A percentile compares a stretch with the other conserved stretches of the same genome.
phyloP scores from a whole-genome alignment of 2,797 vertebrate species.

The Pterois miles region DNA sequence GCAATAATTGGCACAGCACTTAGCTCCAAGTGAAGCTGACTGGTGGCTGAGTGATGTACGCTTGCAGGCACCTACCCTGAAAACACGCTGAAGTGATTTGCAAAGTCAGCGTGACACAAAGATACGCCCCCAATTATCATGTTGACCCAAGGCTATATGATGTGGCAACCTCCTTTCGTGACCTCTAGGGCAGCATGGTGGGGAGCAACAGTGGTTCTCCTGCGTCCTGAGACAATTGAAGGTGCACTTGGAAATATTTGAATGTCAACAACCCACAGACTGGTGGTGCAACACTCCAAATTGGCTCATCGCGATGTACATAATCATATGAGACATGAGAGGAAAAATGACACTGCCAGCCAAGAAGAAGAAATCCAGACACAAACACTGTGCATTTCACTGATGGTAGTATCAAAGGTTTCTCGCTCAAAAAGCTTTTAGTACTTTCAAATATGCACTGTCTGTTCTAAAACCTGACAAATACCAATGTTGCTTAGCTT shows the following conservation, averaged over 20 bases:
- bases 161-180: constrained; percentile 17
- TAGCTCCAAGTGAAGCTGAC: constrained; percentile 56
- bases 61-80: constrained; percentile 52
- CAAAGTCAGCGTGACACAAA: constrained; percentile 60
- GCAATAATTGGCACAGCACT: constrained; percentile 73
- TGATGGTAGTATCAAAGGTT: neutral
- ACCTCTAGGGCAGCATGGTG: constrained; percentile 11
- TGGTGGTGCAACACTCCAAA: neutral
- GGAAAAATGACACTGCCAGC: neutral
- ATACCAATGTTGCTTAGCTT: no score
- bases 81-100: constrained; percentile 52
- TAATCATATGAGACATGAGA: neutral
- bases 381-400: neutral
- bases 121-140: constrained; percentile 50
- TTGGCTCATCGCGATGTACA: neutral
- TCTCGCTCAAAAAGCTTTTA: neutral
- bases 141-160: constrained; percentile 44
- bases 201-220: neutral
- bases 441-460: neutral
- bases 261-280: neutral
- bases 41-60: constrained; percentile 54
- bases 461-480: neutral
- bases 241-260: neutral
- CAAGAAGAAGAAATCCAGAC: neutral
- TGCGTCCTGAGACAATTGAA: constrained; percentile 9